A percentile compares a stretch with the other conserved stretches of the same genome.
phyloP scores from a whole-genome alignment of 2,113 vertebrate species.

The Camelus bactrianus region DNA sequence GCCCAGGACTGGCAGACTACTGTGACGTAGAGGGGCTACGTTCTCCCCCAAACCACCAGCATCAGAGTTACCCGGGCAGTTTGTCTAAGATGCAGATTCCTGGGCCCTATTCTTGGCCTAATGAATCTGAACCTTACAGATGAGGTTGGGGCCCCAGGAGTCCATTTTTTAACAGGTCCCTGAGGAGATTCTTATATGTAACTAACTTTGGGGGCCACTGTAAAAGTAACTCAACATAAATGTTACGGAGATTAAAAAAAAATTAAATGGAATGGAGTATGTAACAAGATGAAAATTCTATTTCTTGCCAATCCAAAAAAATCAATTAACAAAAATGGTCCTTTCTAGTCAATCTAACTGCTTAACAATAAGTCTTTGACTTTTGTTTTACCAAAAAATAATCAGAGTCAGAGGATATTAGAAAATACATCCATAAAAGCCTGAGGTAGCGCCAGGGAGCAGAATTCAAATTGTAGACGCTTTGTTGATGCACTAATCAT shows the following conservation, averaged over 20 bases:
- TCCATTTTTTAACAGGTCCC: neutral
- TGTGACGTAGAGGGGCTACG: neutral
- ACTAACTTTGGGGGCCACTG: neutral
- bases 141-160: neutral
- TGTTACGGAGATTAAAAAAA: neutral
- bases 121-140: neutral
- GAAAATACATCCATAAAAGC: neutral
- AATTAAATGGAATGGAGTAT: neutral
- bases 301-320: neutral
- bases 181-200: neutral
- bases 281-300: conserved; percentile 1
- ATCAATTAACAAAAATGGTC: neutral
- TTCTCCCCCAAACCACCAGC: neutral
- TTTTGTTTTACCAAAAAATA: neutral
- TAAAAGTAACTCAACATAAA: neutral
- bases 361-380: neutral
- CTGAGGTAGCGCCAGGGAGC: neutral
- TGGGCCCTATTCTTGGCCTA: neutral
- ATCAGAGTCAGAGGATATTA: neutral
- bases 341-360: neutral
- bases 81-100: neutral
- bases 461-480: neutral
- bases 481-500: neutral
- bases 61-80: neutral
- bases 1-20: no score